Base-by-base conservation (phyloP, 2,113 vertebrate species). In the Notarius lentiginosus region DNA sequence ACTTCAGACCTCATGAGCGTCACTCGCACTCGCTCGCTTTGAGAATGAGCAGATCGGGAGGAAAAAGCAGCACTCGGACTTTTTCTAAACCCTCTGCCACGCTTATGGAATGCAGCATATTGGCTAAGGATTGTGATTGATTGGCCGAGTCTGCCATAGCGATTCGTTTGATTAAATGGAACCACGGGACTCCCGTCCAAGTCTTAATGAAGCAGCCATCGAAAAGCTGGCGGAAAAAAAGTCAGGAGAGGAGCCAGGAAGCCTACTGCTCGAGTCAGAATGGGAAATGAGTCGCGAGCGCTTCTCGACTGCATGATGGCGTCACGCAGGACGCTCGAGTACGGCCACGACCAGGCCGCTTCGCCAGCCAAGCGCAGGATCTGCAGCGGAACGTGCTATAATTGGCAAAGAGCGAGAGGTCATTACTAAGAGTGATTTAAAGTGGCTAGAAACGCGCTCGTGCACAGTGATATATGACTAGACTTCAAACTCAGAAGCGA, bases 51-150 rank as follows among this genome's bases (percentile, higher is more conserved):
- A 24, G 66, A 63, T 2, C 18, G 9, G 17, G 27, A 49, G 49
- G 49, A 86, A 86, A 66, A 80, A 34, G 87, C 82, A 24, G 91
- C 92, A 92, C 94, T 93, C 90, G 92, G 93, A 93, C 92, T 91
- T 89, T 41, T 93, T 92, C 91, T 17, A 53, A 90, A 92, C 91
- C 92, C 93, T 91, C 91, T 88, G 88, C 91, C 92, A 90, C 92
- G 92, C 93, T 92, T 93, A 92, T 93, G 93, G 90, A 93, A 93
- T 89, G 93, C 89, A 93, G 90, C 92, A 93, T 94, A 95, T 94
- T 95, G 94, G 94, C 91, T 93, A 92, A 94, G 92, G 94, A 94
- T 95, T 94, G 92, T 95, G 94, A 95, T 95, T 94, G 94, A 95
- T 95, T 94, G 94, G 92, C 93, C 90, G 92, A 92, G 93, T 93